Conservation (phyloP, 1,140 invertebrate genomes). For the Lordiphosa clarofinis region DNA sequence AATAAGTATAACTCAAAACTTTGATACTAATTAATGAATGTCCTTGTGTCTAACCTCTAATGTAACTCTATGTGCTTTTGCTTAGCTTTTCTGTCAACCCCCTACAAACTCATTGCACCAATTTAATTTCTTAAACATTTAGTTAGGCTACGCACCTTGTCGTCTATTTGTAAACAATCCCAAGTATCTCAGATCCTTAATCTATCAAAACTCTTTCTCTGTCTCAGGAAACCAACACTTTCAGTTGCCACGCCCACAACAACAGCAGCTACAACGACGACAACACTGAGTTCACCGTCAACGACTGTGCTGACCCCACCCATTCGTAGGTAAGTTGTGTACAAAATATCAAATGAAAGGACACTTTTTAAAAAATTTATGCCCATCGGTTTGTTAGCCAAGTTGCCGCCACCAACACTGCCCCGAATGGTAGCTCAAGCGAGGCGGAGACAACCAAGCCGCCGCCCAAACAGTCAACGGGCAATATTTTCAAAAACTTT, state of each 20-base stretch:
- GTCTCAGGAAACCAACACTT: constrained; percentile 54
- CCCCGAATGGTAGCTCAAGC: constrained; percentile 80
- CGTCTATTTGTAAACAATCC: constrained; percentile 35
- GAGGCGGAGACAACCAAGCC: constrained; percentile 60
- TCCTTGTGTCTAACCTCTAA: constrained; percentile 22
- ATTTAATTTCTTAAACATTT: constrained; percentile 46
- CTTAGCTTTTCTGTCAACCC: constrained; percentile 49
- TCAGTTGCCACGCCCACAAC: constrained; percentile 51
- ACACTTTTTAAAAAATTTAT: too few species aligned
- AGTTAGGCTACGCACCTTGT: constrained; percentile 69
- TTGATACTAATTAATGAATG: constrained; percentile 12
- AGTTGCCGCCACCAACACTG: constrained; percentile 70
- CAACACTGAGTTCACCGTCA: constrained; percentile 55
- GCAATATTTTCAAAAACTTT: constrained; percentile 96
- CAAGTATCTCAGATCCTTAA: constrained; percentile 10
- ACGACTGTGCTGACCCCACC: constrained; percentile 65
- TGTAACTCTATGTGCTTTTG: constrained; percentile 40
- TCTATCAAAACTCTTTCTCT: constrained; percentile 10
- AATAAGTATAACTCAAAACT: constrained; percentile 28
- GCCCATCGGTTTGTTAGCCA: constrained; percentile 37
- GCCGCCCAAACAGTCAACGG: constrained; percentile 84
- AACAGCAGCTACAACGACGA: constrained; percentile 48
- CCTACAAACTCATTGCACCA: constrained; percentile 60
- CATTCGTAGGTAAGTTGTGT: constrained; percentile 67
- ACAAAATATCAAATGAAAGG: neutral